Conservation (phyloP, 2,797 vertebrate genomes). For the Gadopsis bispinosus region DNA sequence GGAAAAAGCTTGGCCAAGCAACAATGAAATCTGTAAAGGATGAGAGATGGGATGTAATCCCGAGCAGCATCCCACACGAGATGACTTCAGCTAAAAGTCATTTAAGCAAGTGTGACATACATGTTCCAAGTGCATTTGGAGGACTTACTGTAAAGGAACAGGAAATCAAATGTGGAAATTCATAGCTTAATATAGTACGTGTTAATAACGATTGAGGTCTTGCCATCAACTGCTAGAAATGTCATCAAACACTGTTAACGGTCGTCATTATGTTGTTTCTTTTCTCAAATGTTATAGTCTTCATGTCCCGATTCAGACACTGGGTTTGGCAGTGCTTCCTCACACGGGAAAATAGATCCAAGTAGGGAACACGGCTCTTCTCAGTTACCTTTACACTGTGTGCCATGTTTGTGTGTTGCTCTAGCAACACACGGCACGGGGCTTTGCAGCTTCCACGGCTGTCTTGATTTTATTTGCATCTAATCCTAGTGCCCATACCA, state of each 20-base stretch:
- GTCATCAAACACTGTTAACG: not conserved
- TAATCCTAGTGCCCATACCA: not conserved
- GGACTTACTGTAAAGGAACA: not conserved
- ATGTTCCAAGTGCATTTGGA: conserved; percentile 12
- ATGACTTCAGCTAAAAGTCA: conserved; percentile 59
- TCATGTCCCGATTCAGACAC: not conserved
- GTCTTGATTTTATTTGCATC: not conserved
- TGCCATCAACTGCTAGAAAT: not conserved
- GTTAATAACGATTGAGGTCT: not conserved
- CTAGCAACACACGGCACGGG: not conserved
- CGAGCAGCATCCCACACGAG: conserved; percentile 22
- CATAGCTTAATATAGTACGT: not conserved
- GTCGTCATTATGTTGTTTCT: not conserved
- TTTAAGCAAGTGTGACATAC: conserved; percentile 15
- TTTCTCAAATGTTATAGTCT: not conserved
- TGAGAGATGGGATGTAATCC: conserved; percentile 10
- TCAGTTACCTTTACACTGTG: not conserved
- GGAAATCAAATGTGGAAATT: not conserved
- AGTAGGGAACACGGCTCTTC: too few species aligned
- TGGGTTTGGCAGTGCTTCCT: not conserved
- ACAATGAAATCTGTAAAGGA: conserved; percentile 66
- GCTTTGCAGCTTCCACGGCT: not conserved
- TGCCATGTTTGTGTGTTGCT: not conserved
- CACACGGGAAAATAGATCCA: not conserved
- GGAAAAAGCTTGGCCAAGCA: conserved; percentile 56